Conservation (phyloP, 2,888 invertebrate genomes). For the Aphidius colemani region DNA sequence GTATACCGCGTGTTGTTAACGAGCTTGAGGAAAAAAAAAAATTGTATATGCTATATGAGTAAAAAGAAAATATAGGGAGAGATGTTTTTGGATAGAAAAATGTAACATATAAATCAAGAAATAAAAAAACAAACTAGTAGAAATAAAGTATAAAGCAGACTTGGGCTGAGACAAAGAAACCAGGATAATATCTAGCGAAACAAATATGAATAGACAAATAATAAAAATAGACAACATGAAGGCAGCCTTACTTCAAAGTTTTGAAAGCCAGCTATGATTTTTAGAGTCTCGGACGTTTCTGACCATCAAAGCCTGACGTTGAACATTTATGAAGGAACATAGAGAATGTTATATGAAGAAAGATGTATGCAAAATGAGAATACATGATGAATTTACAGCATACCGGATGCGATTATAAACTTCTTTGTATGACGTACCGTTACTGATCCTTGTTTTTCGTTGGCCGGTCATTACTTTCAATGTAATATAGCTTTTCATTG, state of each 20-base stretch:
- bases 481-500: too few species aligned
- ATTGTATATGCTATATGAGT: too few species aligned
- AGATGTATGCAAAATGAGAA: too few species aligned
- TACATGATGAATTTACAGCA: slow-evolving; percentile 5
- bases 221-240: too few species aligned
- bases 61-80: slow-evolving; percentile 8
- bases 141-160: slow-evolving; percentile 3
- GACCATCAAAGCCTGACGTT: slow-evolving; percentile 36
- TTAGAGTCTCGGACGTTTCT: background rate
- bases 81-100: slow-evolving; percentile 13
- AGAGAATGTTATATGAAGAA: slow-evolving; percentile 22
- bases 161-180: slow-evolving; percentile 13
- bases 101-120: slow-evolving; percentile 1
- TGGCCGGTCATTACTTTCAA: too few species aligned
- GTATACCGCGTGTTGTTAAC: too few species aligned
- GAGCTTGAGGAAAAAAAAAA: too few species aligned
- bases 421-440: background rate
- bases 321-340: slow-evolving; percentile 33
- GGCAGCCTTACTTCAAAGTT: too few species aligned
- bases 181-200: background rate
- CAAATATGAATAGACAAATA: background rate
- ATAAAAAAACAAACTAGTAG: slow-evolving; percentile 1
- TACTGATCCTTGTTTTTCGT: too few species aligned
- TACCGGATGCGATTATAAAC: slow-evolving; percentile 4
- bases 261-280: too few species aligned